A percentile compares a stretch with the other conserved stretches of the same genome.
Evolutionary conservation across 2,113 vertebrate genomes (phyloP).

Genomic region (Planiliza haematocheilus): DNA sequence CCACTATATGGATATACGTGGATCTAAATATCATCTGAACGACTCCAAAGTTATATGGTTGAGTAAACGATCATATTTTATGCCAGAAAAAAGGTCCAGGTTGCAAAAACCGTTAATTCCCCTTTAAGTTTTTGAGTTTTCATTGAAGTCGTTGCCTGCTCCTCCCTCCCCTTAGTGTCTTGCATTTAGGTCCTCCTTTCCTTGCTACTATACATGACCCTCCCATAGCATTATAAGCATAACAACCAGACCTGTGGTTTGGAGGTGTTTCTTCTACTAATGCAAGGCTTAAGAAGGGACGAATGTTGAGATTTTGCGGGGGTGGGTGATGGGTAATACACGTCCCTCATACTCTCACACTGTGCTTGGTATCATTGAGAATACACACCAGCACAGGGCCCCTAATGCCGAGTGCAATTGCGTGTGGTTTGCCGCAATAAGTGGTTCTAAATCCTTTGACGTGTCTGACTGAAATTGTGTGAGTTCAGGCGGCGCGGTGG

Average conservation of each 20-base stretch:
- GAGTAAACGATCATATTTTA: no score
- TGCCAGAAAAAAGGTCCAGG: no score
- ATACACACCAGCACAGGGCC: slow-evolving; percentile 21
- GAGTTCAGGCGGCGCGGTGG: slow-evolving; percentile 32
- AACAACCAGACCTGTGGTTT: not conserved
- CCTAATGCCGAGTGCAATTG: slow-evolving; percentile 17
- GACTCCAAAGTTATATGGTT: no score
- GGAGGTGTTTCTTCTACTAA: not conserved
- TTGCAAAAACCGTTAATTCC: no score
- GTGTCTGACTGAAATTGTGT: slow-evolving; percentile 34
- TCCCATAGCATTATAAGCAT: no score
- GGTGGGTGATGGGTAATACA: slow-evolving; percentile 23
- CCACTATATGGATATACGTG: no score
- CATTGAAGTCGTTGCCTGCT: no score
- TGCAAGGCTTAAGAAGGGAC: not conserved
- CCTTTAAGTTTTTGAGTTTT: no score
- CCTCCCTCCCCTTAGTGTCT: no score
- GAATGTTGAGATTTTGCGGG: slow-evolving; percentile 18
- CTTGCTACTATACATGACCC: no score
- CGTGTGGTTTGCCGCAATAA: slow-evolving; percentile 24
- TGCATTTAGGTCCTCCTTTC: no score
- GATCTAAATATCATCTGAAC: no score
- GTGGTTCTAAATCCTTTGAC: slow-evolving; percentile 44
- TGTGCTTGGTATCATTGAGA: slow-evolving; percentile 23
- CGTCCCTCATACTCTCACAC: slow-evolving; percentile 23